phyloP scores from a whole-genome alignment of 2,888 invertebrate genomes.

The Darwinula stevensoni region DNA sequence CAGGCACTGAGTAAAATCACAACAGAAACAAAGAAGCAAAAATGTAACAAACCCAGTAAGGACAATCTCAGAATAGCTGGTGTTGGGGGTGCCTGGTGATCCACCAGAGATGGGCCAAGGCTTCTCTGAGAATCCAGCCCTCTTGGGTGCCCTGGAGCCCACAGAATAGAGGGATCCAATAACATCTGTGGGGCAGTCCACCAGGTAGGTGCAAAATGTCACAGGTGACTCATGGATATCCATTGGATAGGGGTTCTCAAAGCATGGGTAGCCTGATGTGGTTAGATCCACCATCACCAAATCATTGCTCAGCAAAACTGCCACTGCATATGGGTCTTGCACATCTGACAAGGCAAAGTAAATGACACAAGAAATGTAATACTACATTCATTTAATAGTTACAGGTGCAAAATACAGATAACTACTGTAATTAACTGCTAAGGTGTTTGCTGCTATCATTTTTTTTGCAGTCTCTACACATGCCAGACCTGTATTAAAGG shows the following conservation, averaged over 20 bases:
- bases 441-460: too few relatives aligned
- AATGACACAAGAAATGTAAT: too few relatives aligned
- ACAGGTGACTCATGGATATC: constrained; percentile 97
- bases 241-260: constrained; percentile 99
- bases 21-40: too few relatives aligned
- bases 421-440: too few relatives aligned
- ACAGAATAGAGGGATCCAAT: constrained; percentile 95
- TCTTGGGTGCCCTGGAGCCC: constrained; percentile 37
- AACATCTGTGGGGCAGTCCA: constrained; percentile 90
- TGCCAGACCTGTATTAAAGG: too few relatives aligned
- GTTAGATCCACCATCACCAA: constrained; percentile 89
- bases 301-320: constrained; percentile 88
- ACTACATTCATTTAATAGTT: too few relatives aligned
- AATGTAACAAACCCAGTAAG: constrained; percentile 61
- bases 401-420: too few relatives aligned
- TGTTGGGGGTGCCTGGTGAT: constrained; percentile 77
- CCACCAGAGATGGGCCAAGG: constrained; percentile 95
- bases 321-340: constrained; percentile 92
- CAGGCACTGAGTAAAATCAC: too few relatives aligned
- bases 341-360: constrained; percentile 37
- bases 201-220: constrained; percentile 83
- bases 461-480: too few relatives aligned
- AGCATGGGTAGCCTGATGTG: constrained; percentile 83
- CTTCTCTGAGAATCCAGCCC: constrained; percentile 55
- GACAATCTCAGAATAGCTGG: constrained; percentile 91